phyloP scores from a whole-genome alignment of 2,888 invertebrate genomes.

The Eristalis arbustorum region DNA sequence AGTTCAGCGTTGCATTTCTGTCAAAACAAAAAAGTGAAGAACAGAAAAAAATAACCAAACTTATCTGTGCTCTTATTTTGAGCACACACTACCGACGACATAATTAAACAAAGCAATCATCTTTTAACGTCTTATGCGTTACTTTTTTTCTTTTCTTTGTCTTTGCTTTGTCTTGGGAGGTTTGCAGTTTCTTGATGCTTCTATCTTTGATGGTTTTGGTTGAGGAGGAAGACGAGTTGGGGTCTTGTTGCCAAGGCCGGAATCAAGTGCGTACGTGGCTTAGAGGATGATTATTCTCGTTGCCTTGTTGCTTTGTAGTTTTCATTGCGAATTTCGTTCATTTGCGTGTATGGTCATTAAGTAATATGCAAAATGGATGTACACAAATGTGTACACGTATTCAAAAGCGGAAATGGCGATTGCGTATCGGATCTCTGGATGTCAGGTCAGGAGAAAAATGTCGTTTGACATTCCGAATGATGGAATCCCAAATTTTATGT shows the following conservation, averaged over 20 bases:
- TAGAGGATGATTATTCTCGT: not conserved
- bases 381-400: not conserved
- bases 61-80: slow-evolving; percentile 34
- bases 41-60: slow-evolving; percentile 14
- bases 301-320: not conserved
- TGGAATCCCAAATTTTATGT: not conserved
- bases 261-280: slow-evolving; percentile 2
- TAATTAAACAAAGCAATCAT: slow-evolving; percentile 28
- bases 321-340: not conserved
- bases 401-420: not conserved
- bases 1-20: slow-evolving; percentile 35
- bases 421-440: not conserved
- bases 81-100: slow-evolving; percentile 6
- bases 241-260: slow-evolving; percentile 18
- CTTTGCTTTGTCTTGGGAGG: not conserved
- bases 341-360: not conserved
- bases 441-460: not conserved
- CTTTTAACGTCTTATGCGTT: slow-evolving; percentile 13
- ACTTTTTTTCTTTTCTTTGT: not conserved
- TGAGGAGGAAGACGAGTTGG: slow-evolving; percentile 25
- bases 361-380: not conserved
- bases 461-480: not conserved
- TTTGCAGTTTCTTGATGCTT: not conserved
- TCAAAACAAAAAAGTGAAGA: not conserved
- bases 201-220: not conserved